A percentile compares a stretch with the other conserved stretches of the same genome.
Evolutionary conservation across 2,888 invertebrate genomes (phyloP).

Genomic region (Andrena hattorfiana): DNA sequence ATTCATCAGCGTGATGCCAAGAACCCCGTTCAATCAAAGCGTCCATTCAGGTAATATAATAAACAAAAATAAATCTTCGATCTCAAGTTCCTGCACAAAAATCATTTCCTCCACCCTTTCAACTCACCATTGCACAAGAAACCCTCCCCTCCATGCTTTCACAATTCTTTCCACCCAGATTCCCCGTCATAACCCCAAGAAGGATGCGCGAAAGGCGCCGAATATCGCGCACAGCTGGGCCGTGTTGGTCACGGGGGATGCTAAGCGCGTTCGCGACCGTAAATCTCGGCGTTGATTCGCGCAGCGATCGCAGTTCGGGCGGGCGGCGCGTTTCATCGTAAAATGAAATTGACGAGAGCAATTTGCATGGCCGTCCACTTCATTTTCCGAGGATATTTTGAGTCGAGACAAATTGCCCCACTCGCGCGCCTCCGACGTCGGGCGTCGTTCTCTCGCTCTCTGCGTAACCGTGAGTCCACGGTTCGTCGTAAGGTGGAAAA

Average conservation of each 20-base stretch:
- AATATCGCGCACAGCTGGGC: conserved; percentile 4
- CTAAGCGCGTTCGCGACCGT: conserved; percentile 11
- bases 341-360: conserved; percentile 55
- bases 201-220: not conserved
- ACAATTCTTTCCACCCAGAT: not conserved
- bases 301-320: conserved; percentile 1
- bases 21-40: no score
- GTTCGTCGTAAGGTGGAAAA: not conserved
- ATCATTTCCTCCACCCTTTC: no score
- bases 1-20: no score
- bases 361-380: conserved; percentile 57
- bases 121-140: no score
- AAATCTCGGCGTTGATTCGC: conserved; percentile 32
- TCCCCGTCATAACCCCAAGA: not conserved
- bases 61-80: no score
- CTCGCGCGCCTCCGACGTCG: conserved; percentile 27
- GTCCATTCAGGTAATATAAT: no score
- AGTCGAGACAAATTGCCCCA: conserved; percentile 59
- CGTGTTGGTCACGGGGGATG: conserved; percentile 9
- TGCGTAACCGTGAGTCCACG: conserved; percentile 36
- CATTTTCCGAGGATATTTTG: conserved; percentile 60
- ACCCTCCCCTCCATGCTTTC: no score
- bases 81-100: no score
- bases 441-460: conserved; percentile 19
- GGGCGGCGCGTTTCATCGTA: conserved; percentile 10